These are phyloP conservation scores for Orchestia grillus DNA, from an alignment of 1,140 invertebrate species.

Conservation along the genomic window DNA sequence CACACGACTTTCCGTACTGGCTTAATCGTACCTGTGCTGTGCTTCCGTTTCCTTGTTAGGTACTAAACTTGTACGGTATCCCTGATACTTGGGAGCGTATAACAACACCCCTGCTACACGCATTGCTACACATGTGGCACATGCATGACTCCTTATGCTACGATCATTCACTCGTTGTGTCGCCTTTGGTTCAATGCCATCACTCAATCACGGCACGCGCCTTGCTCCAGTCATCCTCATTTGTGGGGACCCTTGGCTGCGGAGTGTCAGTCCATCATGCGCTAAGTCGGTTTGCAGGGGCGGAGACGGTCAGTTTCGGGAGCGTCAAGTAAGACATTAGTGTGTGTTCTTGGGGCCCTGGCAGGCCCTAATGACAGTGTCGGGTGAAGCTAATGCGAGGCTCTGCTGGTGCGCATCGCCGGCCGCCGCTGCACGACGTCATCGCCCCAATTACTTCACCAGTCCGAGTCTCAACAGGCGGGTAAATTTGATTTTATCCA, in stretches of 20 bases:
- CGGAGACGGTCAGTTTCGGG: not conserved
- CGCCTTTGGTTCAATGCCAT: too few species aligned
- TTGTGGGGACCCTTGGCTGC: not conserved
- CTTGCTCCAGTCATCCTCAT: not conserved
- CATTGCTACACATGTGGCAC: too few species aligned
- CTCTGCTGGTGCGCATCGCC: not conserved
- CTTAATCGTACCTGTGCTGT: not conserved
- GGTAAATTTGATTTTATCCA: not conserved
- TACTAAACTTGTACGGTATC: too few species aligned
- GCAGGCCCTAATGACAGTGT: slow-evolving; percentile 25
- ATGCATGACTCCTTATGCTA: not conserved
- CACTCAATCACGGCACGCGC: not conserved
- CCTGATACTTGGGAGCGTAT: too few species aligned
- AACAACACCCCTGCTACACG: not conserved
- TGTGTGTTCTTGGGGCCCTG: not conserved
- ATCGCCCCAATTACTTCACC: not conserved
- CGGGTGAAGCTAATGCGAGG: slow-evolving; percentile 4
- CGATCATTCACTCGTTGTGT: not conserved
- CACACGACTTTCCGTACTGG: too few species aligned
- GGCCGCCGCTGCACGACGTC: not conserved
- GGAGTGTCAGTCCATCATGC: not conserved
- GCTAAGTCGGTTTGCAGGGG: not conserved
- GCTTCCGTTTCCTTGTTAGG: not conserved
- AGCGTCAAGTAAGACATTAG: not conserved
- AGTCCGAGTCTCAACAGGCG: not conserved